Evolutionary conservation across 2,797 vertebrate genomes (phyloP).

Genomic region (Gymnothorax javanicus): DNA sequence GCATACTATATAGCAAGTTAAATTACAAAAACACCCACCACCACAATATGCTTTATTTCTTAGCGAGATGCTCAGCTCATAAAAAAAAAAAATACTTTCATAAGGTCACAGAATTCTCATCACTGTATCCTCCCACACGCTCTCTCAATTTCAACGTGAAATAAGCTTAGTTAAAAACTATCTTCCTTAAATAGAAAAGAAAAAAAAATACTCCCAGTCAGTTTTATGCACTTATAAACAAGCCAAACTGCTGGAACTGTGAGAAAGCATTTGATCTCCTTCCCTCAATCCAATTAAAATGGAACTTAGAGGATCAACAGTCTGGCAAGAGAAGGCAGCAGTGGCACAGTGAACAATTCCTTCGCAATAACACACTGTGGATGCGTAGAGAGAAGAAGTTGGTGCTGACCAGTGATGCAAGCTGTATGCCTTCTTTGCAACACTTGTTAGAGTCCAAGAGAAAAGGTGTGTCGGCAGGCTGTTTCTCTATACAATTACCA

Average conservation of each 20-base stretch:
- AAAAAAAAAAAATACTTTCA: background rate
- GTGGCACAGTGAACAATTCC: background rate
- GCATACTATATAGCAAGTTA: background rate
- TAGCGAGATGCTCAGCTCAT: background rate
- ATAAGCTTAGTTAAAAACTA: background rate
- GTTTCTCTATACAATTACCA: background rate
- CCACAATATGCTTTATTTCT: background rate
- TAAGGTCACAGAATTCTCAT: background rate
- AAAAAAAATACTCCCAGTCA: background rate
- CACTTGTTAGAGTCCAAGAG: background rate
- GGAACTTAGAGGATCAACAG: background rate
- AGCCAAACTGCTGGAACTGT: background rate
- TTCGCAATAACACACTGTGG: background rate
- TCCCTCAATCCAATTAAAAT: slow-evolving; percentile 7
- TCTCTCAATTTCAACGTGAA: background rate
- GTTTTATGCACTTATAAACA: background rate
- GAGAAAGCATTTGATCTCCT: slow-evolving; percentile 8
- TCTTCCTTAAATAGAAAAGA: background rate
- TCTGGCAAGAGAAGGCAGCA: background rate
- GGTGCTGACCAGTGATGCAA: slow-evolving; percentile 6
- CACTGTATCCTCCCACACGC: background rate
- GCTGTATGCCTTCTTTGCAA: background rate
- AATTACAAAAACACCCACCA: background rate
- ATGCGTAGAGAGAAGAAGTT: background rate
- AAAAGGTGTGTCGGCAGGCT: background rate